A percentile compares a stretch with the other conserved stretches of the same genome.
Evolutionary conservation across 1,140 invertebrate genomes (phyloP).

Genomic region (Bradysia coprophila): DNA sequence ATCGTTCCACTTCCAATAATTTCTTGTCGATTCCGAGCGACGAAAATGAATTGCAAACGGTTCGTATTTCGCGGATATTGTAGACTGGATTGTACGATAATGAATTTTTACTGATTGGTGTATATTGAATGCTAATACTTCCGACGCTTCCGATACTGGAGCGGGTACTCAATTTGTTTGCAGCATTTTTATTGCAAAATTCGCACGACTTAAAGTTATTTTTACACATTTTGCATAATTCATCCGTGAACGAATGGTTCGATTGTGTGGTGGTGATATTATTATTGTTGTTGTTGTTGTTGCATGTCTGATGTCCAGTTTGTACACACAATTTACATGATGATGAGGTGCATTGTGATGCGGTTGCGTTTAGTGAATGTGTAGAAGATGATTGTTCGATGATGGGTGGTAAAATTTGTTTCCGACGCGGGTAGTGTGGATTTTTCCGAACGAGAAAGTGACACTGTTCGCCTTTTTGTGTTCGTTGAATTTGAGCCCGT

Average conservation of each 20-base stretch:
- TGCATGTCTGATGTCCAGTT: neutral
- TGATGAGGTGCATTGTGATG: neutral
- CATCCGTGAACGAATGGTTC: neutral
- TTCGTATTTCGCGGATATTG: slow-evolving; percentile 22
- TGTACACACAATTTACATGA: neutral
- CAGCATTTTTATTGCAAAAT: slow-evolving; percentile 11
- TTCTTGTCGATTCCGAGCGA: slow-evolving; percentile 22
- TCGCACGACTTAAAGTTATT: slow-evolving; percentile 10
- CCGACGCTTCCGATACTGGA: neutral
- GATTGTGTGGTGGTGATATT: neutral
- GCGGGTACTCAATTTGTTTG: slow-evolving; percentile 4
- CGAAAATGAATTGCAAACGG: slow-evolving; percentile 19
- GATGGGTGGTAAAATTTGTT: slow-evolving; percentile 15
- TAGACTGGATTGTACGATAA: slow-evolving; percentile 21
- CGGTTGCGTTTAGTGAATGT: neutral
- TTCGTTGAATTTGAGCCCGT: slow-evolving; percentile 63
- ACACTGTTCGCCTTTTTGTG: slow-evolving; percentile 33
- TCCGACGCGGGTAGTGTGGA: slow-evolving; percentile 38
- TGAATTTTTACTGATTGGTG: too few species aligned
- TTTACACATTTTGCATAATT: slow-evolving; percentile 7
- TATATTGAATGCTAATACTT: neutral
- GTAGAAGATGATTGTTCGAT: slow-evolving; percentile 5
- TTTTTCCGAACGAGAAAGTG: slow-evolving; percentile 62
- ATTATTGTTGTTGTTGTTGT: neutral
- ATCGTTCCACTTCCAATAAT: slow-evolving; percentile 15